These are phyloP conservation scores for Morpho helenor DNA, from an alignment of 2,888 invertebrate species.

Conservation along the genomic window DNA sequence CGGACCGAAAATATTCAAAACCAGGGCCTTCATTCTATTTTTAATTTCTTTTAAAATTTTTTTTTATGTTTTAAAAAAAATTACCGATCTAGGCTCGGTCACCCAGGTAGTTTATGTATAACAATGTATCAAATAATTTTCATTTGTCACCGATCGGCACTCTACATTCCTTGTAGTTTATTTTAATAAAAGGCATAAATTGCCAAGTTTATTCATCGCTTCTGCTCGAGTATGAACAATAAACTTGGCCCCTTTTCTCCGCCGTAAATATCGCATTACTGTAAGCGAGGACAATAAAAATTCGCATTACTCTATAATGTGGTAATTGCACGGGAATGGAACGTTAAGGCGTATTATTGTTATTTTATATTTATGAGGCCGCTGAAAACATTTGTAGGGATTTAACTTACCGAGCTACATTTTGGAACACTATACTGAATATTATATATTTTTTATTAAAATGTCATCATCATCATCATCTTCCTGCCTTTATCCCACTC, in stretches of 20 bases:
- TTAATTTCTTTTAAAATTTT: too few species aligned
- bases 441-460: too few species aligned
- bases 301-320: conserved; percentile 47
- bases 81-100: too few species aligned
- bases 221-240: conserved; percentile 60
- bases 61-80: too few species aligned
- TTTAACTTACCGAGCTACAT: too few species aligned
- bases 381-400: too few species aligned
- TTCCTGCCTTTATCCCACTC: too few species aligned
- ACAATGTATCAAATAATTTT: not conserved
- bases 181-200: conserved; percentile 59
- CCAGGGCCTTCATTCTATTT: too few species aligned
- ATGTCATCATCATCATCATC: too few species aligned
- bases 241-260: conserved; percentile 53
- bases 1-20: too few species aligned
- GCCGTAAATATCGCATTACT: conserved; percentile 69
- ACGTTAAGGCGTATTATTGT: conserved; percentile 14
- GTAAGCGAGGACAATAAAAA: conserved; percentile 64
- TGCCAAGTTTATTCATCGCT: conserved; percentile 60
- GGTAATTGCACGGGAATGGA: conserved; percentile 17
- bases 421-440: too few species aligned
- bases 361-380: conserved; percentile 1
- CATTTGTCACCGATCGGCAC: not conserved
- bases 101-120: too few species aligned
- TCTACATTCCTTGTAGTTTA: conserved; percentile 43